These are phyloP conservation scores for Chelonus formosanus DNA, from an alignment of 2,888 invertebrate genomes.

Conservation along the genomic window DNA sequence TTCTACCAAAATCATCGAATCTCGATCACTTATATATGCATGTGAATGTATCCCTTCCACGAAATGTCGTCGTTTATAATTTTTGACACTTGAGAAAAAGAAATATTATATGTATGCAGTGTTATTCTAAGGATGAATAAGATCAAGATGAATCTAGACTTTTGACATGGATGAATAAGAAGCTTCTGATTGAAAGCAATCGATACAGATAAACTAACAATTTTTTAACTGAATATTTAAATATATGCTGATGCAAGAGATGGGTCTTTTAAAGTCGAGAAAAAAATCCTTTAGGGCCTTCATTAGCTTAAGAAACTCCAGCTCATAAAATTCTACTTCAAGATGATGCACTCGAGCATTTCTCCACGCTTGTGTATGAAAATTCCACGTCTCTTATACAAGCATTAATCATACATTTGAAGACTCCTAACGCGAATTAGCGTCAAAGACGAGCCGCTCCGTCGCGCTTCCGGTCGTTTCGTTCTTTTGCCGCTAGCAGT, in stretches of 20 bases:
- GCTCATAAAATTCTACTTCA: conserved; percentile 14
- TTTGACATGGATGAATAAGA: conserved; percentile 4
- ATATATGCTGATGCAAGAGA: too few relatives aligned
- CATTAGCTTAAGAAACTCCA: conserved; percentile 16
- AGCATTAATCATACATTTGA: conserved; percentile 15
- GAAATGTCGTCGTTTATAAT: background rate
- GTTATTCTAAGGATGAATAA: conserved; percentile 1
- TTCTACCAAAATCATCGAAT: conserved; percentile 11
- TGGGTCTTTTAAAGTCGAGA: too few relatives aligned
- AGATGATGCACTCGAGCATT: conserved; percentile 29
- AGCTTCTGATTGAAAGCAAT: background rate
- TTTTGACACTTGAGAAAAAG: conserved; percentile 18
- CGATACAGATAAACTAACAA: too few relatives aligned
- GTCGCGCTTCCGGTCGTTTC: conserved; percentile 50
- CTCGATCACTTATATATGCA: too few relatives aligned
- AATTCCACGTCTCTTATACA: conserved; percentile 15
- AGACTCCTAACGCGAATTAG: conserved; percentile 6
- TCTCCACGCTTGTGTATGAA: conserved; percentile 23
- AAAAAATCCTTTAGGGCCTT: conserved; percentile 2
- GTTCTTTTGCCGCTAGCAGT: conserved; percentile 36
- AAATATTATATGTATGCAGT: conserved; percentile 1
- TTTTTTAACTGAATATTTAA: too few relatives aligned
- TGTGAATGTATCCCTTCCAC: background rate
- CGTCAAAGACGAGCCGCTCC: conserved; percentile 48
- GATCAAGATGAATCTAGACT: conserved; percentile 14